A percentile compares a stretch with the other conserved stretches of the same genome.
Evolutionary conservation across 2,888 invertebrate species (phyloP).

Genomic region (Philaethria dido): DNA sequence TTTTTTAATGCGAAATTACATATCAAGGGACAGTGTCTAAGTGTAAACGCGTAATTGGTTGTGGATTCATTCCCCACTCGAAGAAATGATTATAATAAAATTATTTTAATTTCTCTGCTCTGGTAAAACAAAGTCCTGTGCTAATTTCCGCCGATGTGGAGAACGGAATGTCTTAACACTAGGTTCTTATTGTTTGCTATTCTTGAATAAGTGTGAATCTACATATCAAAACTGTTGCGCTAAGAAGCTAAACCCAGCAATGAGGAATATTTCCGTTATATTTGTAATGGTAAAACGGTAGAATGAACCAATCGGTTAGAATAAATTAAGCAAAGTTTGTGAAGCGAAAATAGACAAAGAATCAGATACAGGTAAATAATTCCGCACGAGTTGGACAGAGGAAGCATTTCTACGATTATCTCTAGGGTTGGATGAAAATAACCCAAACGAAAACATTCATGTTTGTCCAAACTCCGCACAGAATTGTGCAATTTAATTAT

Average conservation of each 20-base stretch:
- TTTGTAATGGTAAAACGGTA: constrained; percentile 73
- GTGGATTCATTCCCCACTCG: too few species aligned
- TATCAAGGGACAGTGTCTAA: too few species aligned
- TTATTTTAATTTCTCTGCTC: too few species aligned
- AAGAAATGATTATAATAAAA: too few species aligned
- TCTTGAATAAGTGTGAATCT: background rate
- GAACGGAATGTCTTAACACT: background rate
- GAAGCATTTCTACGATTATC: constrained; percentile 67
- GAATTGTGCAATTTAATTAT: constrained; percentile 42
- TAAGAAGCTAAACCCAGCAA: constrained; percentile 67
- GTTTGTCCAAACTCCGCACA: constrained; percentile 50
- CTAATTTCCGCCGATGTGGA: too few species aligned
- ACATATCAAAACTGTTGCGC: constrained; percentile 7
- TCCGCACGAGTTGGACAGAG: constrained; percentile 66
- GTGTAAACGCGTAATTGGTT: too few species aligned
- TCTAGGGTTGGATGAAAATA: constrained; percentile 57
- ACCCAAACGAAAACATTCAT: constrained; percentile 54
- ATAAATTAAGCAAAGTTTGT: constrained; percentile 76
- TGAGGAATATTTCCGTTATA: constrained; percentile 73
- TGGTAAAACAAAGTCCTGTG: too few species aligned
- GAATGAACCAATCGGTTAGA: constrained; percentile 75
- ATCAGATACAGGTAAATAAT: constrained; percentile 79
- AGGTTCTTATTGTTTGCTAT: too few species aligned
- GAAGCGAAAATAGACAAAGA: constrained; percentile 80
- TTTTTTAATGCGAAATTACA: too few species aligned